Evolutionary conservation across 2,113 vertebrate species (phyloP), one percentile per base, ranked within the genome.

Genomic region (Muscicapa adusta): DNA sequence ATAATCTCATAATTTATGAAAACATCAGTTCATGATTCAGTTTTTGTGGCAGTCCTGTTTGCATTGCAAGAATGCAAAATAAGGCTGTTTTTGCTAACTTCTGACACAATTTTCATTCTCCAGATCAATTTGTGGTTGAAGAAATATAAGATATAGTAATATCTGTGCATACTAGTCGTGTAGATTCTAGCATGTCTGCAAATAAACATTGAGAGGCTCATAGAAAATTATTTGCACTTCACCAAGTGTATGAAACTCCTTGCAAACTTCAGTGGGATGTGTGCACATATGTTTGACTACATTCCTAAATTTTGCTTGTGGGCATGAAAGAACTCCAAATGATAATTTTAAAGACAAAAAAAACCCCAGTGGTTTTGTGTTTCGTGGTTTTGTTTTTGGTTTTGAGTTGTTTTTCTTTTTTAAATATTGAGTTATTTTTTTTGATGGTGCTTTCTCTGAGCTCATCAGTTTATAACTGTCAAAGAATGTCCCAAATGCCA

Each of bases 331-430:
- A 91, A 68, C 33, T 78, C 42, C 58, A 71, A 71, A 80, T 48
- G 5, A 50, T 42, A 34, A 48, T 77, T 60, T 80, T 74, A 45
- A 93, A 70, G 56, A 36, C 7, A 50, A 60, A 54, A 24, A 24
- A 8, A 45, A 4, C 1, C 14, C 25, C 7, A 1, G 7, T 15
- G 10, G 0, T 29, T 63, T 45, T 50, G 4, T 53, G 10, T 14
- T 62, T 31, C 20, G 25, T 61, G 12, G 7, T 17, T 66, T 73
- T 62, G 26, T 4, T 53, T 34, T 62, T 43, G 5, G 1, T 12
- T 19, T 28, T 9, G 11, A 1, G 1, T 25, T 25, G 7, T 36
- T 6, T 7, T 26, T 12, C 26, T 11, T 7, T 3, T 24, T 36
- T 33, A 9, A 7, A 29, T 17, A 38, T 18, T 60, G 34, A 25